Base-by-base conservation (phyloP, 2,888 invertebrate species). In the Chesias legatella region DNA sequence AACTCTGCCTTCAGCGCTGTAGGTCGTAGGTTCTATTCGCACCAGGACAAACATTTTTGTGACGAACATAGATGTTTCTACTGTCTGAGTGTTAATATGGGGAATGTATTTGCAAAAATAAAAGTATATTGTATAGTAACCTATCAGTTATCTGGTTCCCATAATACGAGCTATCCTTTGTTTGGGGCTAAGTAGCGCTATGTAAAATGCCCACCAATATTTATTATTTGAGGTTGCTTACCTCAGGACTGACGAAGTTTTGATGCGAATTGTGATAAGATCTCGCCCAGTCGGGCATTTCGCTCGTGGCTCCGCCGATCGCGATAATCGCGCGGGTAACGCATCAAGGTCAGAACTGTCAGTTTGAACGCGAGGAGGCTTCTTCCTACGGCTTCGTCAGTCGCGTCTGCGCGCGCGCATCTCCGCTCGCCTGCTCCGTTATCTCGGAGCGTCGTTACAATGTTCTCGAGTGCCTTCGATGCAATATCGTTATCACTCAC, bases 331-430 rank as follows among this genome's bases (percentile, higher is more conserved):
- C 54, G 51, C 51, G 52, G 58, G 49, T 59, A 59, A 53, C 62
- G 43, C 59, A 53, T 55, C 82, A 84, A 84, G 85, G 84, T 79
- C 75, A 64, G 56, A 56, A 60, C 68, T 73, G 78, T 79, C 82
- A 79, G 66, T 70, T 53, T 13, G 57, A 53, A 53, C 57, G 58
- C 56, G 57, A 56, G 55, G 67, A 73, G 71, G 63, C 72, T 74
- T 69, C 68, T 61, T 56, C 58, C 55, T 60, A 60, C 56, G 57
- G 56, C 58, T 52, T 55, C 60, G 63, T 33, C 57, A 54, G 54
- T 53, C 53, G 59, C 48, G 58, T 58, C 67, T 39, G 41, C 56
- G 58, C 61, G 51, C 63, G 68, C 63, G 63, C 67, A 60, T 68
- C 67, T 58, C 53, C 58, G 51, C 51, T 43, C 53, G 33, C 44